Percentiles rank a stretch among this genome's conserved stretches.
phyloP scores from a whole-genome alignment of 2,113 vertebrate genomes.

The Lophochroa leadbeateri region DNA sequence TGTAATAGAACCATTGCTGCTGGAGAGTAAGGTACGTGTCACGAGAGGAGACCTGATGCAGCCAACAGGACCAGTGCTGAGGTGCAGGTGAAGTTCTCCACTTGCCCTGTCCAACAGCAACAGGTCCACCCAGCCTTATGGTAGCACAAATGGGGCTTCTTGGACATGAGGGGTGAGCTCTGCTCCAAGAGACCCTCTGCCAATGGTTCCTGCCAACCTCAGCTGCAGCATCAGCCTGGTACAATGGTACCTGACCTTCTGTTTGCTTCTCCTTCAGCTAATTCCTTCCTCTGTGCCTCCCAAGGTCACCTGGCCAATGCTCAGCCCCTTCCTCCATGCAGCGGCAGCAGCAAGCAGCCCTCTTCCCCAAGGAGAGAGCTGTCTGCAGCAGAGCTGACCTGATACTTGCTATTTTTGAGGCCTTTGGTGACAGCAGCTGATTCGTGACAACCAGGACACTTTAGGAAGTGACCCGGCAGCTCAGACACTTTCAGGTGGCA shows the following conservation, averaged over 20 bases:
- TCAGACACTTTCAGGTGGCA: background rate
- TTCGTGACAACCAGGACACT: background rate
- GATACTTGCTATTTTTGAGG: background rate
- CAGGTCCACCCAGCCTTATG: background rate
- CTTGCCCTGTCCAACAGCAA: background rate
- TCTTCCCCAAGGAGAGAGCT: background rate
- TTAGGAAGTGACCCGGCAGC: background rate
- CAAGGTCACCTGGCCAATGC: background rate
- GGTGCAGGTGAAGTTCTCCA: background rate
- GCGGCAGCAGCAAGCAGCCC: background rate
- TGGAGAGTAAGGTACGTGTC: constrained; percentile 48
- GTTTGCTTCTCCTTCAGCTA: background rate
- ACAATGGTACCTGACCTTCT: background rate
- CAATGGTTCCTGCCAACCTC: background rate
- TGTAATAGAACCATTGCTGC: constrained; percentile 63
- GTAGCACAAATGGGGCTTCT: constrained; percentile 1
- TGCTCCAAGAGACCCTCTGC: background rate
- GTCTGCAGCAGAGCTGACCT: background rate
- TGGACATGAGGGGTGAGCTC: background rate
- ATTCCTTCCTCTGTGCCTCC: background rate
- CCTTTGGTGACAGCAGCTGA: background rate
- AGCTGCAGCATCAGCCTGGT: background rate
- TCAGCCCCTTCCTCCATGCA: background rate
- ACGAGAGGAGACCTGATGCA: background rate
- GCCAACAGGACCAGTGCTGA: background rate